A percentile compares a stretch with the other conserved stretches of the same genome.
These are phyloP conservation scores for Saccostrea cuccullata DNA, from an alignment of 1,140 invertebrate genomes.

Conservation along the genomic window DNA sequence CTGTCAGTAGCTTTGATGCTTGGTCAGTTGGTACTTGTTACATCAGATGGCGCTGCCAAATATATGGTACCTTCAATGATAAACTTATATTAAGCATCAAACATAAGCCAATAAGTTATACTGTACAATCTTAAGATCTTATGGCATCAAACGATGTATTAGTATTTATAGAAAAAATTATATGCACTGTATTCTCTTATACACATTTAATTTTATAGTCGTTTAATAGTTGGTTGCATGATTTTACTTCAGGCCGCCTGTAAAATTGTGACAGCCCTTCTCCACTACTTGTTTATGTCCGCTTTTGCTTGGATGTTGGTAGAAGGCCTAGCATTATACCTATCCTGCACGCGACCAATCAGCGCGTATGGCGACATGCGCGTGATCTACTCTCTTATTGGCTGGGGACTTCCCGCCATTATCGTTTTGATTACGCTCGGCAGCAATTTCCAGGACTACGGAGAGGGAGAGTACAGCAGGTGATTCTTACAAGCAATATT, in stretches of 20 bases:
- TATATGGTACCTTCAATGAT: constrained; percentile 43
- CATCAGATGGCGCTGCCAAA: constrained; percentile 58
- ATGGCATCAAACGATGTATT: too few relatives aligned
- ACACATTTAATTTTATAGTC: too few relatives aligned
- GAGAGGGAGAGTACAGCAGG: constrained; percentile 61
- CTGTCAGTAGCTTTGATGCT: constrained; percentile 60
- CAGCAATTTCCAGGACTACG: constrained; percentile 64
- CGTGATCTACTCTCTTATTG: constrained; percentile 61
- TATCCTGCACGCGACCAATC: constrained; percentile 64
- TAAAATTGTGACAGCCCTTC: constrained; percentile 90
- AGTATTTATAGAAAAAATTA: too few relatives aligned
- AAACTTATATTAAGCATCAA: too few relatives aligned
- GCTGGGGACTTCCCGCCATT: constrained; percentile 66
- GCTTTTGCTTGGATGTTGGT: constrained; percentile 98
- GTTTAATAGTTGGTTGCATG: too few relatives aligned
- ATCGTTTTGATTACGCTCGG: constrained; percentile 66
- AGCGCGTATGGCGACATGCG: constrained; percentile 61
- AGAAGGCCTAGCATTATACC: constrained; percentile 87
- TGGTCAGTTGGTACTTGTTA: constrained; percentile 63
- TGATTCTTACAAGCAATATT: constrained; percentile 14
- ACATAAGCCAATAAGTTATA: too few relatives aligned
- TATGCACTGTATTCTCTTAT: too few relatives aligned
- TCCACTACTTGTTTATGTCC: constrained; percentile 97
- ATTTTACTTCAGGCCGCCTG: constrained; percentile 81
- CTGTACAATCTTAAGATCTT: too few relatives aligned